These are phyloP conservation scores for Planiliza haematocheilus DNA, from an alignment of 2,113 vertebrate genomes.

Conservation along the genomic window DNA sequence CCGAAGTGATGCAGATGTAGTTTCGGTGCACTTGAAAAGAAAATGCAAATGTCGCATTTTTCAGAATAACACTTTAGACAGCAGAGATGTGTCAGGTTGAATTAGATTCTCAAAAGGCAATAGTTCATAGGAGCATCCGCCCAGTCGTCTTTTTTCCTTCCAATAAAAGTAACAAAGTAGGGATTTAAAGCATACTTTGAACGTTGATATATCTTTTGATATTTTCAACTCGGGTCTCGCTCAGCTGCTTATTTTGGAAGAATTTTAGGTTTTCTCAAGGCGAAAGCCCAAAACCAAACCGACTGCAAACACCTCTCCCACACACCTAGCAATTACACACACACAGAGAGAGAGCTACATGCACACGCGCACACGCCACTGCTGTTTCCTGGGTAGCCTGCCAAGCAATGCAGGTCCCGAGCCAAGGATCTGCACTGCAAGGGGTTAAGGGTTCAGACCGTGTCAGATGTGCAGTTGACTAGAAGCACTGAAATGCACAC, in stretches of 20 bases:
- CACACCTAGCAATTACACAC: slow-evolving; percentile 48
- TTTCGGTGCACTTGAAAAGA: slow-evolving; percentile 21
- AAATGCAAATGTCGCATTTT: slow-evolving; percentile 25
- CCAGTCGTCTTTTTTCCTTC: background rate
- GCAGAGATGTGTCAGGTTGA: slow-evolving; percentile 1
- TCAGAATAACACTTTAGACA: background rate
- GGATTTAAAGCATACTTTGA: background rate
- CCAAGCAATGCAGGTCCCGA: slow-evolving; percentile 65
- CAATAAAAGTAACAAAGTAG: slow-evolving; percentile 6
- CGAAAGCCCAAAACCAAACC: slow-evolving; percentile 37
- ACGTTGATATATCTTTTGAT: slow-evolving; percentile 14
- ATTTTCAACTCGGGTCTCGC: background rate
- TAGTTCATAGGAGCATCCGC: background rate
- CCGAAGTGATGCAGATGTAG: slow-evolving; percentile 32
- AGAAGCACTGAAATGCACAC: slow-evolving; percentile 33
- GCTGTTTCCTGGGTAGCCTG: slow-evolving; percentile 64
- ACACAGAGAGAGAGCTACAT: background rate
- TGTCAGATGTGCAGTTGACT: slow-evolving; percentile 54
- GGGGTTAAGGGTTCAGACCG: slow-evolving; percentile 58
- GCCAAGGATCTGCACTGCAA: slow-evolving; percentile 67
- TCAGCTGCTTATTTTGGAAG: slow-evolving; percentile 31
- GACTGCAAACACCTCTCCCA: slow-evolving; percentile 32
- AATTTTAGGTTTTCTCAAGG: slow-evolving; percentile 6
- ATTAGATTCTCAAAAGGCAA: slow-evolving; percentile 12
- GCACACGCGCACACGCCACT: slow-evolving; percentile 27